Base-by-base conservation (phyloP, 2,113 vertebrate genomes). In the Calyptomena viridis region DNA sequence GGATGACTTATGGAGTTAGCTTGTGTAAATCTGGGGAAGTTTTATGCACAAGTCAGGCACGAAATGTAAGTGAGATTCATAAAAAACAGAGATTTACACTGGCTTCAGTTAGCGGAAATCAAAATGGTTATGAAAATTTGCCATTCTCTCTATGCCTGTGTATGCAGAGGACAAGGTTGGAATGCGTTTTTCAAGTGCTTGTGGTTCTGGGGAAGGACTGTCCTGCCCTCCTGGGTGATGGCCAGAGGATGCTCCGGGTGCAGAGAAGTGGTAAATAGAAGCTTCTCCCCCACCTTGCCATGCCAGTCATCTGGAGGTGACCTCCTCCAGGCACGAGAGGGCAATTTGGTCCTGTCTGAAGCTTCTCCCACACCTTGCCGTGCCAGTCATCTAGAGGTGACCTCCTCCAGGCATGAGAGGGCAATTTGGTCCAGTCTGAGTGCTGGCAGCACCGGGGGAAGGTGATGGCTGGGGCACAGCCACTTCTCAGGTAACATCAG, bases 21-120 rank as follows among this genome's bases (percentile, higher is more conserved):
- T 95, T 95, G 96, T 97, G 39, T 98, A 98, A 98, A 98, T 98
- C 97, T 96, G 87, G 50, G 74, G 80, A 97, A 97, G 97, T 97
- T 98, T 98, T 98, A 98, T 97, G 97, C 86, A 73, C 94, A 88
- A 97, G 96, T 97, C 94, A 81, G 95, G 95, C 93, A 94, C 79
- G 52, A 97, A 97, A 97, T 97, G 95, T 97, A 95, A 97, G 97
- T 89, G 96, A 96, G 96, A 95, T 96, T 97, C 96, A 97, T 96
- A 95, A 97, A 97, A 95, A 86, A 44, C 9, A 76, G 87, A 94
- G 96, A 98, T 98, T 97, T 94, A 96, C 47, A 82, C 82, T 16
- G 52, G 81, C 95, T 91, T 74, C 15, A 89, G 79, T 95, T 93
- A 88, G 89, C 23, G 52, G 93, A 90, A 97, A 96, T 94, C 86